Percentiles rank a stretch among this genome's conserved stretches.
Evolutionary conservation across 2,113 vertebrate species (phyloP).

Genomic region (Dicaeum eximium): DNA sequence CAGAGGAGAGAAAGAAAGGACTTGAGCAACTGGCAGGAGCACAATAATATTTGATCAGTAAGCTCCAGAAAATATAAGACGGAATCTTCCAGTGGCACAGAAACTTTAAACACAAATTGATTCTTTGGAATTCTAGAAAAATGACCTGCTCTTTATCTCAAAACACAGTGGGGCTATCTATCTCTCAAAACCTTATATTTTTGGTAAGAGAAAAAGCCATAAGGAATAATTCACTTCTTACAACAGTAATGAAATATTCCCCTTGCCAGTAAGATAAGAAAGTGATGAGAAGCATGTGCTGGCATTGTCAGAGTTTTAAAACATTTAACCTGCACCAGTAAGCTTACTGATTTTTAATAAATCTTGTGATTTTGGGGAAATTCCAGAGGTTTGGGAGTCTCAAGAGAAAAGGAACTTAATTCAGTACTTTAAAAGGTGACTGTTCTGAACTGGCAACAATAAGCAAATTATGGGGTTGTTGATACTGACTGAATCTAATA

Average conservation of each 20-base stretch:
- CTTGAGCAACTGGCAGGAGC: not conserved
- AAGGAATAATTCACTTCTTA: conserved; percentile 20
- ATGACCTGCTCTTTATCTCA: not conserved
- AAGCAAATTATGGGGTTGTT: not conserved
- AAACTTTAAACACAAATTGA: not conserved
- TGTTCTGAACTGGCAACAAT: not conserved
- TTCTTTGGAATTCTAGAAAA: not conserved
- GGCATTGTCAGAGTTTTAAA: not conserved
- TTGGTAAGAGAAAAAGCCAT: not conserved
- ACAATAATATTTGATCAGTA: not conserved
- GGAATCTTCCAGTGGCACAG: not conserved
- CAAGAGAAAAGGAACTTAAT: conserved; percentile 1
- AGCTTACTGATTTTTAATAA: conserved; percentile 45
- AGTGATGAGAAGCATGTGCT: conserved; percentile 25
- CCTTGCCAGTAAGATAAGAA: conserved; percentile 43
- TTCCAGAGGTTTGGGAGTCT: conserved; percentile 26
- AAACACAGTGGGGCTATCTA: not conserved
- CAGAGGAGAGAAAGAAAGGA: not conserved
- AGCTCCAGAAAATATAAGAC: not conserved
- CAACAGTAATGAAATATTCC: conserved; percentile 43
- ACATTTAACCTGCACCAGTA: not conserved
- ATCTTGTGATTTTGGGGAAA: conserved; percentile 21
- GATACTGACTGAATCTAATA: not conserved
- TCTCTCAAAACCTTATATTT: not conserved
- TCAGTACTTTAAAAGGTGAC: not conserved